phyloP scores from a whole-genome alignment of 2,797 vertebrate genomes.

The Neosilurus mollespiculum region DNA sequence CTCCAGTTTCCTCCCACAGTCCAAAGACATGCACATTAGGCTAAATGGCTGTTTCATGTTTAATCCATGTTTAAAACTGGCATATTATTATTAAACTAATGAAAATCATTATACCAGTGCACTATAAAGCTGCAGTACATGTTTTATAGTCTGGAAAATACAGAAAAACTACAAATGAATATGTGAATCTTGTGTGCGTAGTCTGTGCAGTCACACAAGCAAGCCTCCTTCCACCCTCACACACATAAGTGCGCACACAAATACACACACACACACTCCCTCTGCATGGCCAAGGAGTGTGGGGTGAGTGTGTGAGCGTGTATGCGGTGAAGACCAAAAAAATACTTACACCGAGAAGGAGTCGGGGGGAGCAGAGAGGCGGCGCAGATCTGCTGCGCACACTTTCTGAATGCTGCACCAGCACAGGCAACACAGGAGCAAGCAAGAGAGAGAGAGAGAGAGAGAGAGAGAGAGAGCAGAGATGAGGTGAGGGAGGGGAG shows the following conservation, averaged over 20 bases:
- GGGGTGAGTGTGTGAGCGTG: constrained; percentile 35
- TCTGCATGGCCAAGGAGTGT: constrained; percentile 30
- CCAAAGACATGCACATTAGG: no score
- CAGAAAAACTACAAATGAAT: constrained; percentile 20
- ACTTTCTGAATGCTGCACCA: constrained; percentile 96
- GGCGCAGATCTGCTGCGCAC: constrained; percentile 93
- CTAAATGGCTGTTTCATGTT: no score
- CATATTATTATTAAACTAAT: background rate
- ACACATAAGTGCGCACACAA: constrained; percentile 37
- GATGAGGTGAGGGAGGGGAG: no score
- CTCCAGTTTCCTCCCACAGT: no score
- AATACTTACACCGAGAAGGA: constrained; percentile 98
- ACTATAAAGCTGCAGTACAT: background rate
- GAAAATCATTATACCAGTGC: background rate
- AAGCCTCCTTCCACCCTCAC: constrained; percentile 38
- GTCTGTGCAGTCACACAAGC: constrained; percentile 25
- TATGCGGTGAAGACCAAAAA: constrained; percentile 53
- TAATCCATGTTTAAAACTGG: background rate
- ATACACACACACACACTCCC: constrained; percentile 43
- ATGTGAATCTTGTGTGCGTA: constrained; percentile 13
- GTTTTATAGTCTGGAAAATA: constrained; percentile 19
- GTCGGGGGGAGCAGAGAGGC: constrained; percentile 97
- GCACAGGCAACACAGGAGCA: constrained; percentile 60
- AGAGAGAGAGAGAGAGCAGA: constrained; percentile 27
- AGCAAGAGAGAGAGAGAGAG: constrained; percentile 48